Conservation (phyloP, 2,888 invertebrate genomes). For the Willowsia nigromaculata region DNA sequence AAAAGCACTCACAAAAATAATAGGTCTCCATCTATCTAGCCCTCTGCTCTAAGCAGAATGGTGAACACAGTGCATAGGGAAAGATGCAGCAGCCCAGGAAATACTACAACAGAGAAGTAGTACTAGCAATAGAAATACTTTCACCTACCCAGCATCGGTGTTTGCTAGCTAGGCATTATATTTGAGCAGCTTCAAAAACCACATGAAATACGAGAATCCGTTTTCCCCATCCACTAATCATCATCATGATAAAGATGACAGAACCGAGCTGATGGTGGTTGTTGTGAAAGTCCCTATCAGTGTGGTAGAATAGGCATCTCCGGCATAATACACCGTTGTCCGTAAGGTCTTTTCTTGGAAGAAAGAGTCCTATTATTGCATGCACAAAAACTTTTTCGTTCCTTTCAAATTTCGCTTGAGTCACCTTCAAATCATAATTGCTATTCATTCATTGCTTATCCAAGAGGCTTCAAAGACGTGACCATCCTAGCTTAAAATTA, state of each 20-base stretch:
- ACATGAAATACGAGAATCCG: conserved; percentile 56
- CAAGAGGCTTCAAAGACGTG: background rate
- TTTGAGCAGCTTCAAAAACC: conserved; percentile 52
- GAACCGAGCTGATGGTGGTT: conserved; percentile 19
- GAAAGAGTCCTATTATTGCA: background rate
- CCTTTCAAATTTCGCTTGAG: background rate
- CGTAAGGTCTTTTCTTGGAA: background rate
- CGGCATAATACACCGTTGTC: background rate
- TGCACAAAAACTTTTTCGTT: background rate
- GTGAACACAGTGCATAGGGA: background rate
- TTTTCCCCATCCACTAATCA: conserved; percentile 52
- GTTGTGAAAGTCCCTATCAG: background rate
- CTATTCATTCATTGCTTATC: background rate
- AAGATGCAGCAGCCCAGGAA: background rate
- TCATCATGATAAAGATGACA: conserved; percentile 59
- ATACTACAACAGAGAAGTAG: background rate
- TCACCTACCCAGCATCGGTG: background rate
- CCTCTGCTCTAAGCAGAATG: background rate
- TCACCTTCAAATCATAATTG: conserved; percentile 23
- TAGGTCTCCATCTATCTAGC: background rate
- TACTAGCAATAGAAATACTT: background rate
- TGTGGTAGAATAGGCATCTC: no score
- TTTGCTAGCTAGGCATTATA: conserved; percentile 30
- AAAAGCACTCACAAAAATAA: conserved; percentile 10
- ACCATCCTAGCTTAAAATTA: background rate